Conservation (phyloP, 1,140 invertebrate genomes). For the Heliconius hermathena region DNA sequence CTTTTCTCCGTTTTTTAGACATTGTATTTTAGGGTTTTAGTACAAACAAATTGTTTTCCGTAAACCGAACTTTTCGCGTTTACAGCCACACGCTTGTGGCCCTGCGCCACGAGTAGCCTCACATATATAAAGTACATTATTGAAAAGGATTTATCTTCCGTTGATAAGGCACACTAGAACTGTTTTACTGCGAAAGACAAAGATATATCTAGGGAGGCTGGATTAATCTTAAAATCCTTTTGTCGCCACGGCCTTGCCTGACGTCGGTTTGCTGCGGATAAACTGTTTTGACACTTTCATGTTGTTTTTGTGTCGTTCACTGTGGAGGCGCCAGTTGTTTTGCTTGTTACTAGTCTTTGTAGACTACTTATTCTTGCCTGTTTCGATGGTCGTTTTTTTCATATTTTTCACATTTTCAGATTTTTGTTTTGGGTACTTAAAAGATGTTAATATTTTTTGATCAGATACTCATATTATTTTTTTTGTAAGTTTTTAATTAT, state of each 20-base stretch:
- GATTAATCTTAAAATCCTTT: constrained; percentile 35
- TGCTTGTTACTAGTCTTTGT: constrained; percentile 4
- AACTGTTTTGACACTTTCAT: not conserved
- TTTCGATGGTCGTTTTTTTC: not conserved
- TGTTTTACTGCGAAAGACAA: constrained; percentile 22
- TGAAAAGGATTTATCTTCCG: not conserved
- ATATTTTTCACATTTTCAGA: not conserved
- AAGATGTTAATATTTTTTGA: no score
- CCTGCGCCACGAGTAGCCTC: no score
- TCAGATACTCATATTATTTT: no score
- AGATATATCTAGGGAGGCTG: constrained; percentile 25
- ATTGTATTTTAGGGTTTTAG: not conserved
- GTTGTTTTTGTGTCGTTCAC: not conserved
- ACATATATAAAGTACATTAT: not conserved
- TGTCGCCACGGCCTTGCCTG: constrained; percentile 21
- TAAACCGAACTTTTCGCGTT: no score
- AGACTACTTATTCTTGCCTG: not conserved
- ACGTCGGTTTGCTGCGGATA: constrained; percentile 22
- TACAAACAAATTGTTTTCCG: no score
- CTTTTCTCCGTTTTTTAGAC: no score
- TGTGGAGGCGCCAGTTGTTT: not conserved
- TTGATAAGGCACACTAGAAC: not conserved
- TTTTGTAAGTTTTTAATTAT: no score
- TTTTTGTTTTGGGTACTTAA: not conserved
- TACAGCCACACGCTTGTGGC: no score